Evolutionary conservation across 2,888 invertebrate species (phyloP), one percentile per base, ranked within the genome.

Genomic region (Mythimna vitellina): DNA sequence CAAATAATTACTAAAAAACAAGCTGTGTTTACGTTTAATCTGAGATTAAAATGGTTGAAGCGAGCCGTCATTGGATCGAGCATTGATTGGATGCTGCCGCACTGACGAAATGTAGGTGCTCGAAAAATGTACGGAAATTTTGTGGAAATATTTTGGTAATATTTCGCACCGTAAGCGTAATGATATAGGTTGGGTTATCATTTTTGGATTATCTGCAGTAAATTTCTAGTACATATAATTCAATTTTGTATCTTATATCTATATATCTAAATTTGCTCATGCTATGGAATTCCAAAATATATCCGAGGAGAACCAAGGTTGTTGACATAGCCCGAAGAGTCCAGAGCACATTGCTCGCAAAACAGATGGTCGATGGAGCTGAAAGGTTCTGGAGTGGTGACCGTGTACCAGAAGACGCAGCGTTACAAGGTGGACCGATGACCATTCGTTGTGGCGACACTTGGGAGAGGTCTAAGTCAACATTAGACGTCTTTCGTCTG

Each of bases 1-100:
- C 14, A 63, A 54, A n/a, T 57, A 69, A 54, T 62, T 58, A 54
- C 29, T 49, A 22, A 32, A 64, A 51, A 80, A 61, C 25, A 53
- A 9, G n/a, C 38, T 8, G 56, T 82, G 78, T 84, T 82, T 78
- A 73, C 70, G 65, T 85, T 85, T 76, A 81, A 85, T 82, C 76
- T 83, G 73, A 68, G 80, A 82, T 86, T 84, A 84, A 81, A 81
- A 75, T 58, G 75, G 64, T 71, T 64, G 65, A 65, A 78, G 76
- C 77, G 69, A 78, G 62, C 71, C 68, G 46, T 78, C 78, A 73
- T 76, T 86, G 73, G 66, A 80, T 20, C 20, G 53, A 20, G 60
- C 53, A 63, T 61, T 81, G 78, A 85, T 87, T 85, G 80, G 75
- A 80, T 76, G n/a, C n/a, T 54, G 58, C 62, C 51, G 54, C 29